A percentile compares a stretch with the other conserved stretches of the same genome.
Evolutionary conservation across 2,797 vertebrate species (phyloP).

Genomic region (Gephyroberyx darwinii): DNA sequence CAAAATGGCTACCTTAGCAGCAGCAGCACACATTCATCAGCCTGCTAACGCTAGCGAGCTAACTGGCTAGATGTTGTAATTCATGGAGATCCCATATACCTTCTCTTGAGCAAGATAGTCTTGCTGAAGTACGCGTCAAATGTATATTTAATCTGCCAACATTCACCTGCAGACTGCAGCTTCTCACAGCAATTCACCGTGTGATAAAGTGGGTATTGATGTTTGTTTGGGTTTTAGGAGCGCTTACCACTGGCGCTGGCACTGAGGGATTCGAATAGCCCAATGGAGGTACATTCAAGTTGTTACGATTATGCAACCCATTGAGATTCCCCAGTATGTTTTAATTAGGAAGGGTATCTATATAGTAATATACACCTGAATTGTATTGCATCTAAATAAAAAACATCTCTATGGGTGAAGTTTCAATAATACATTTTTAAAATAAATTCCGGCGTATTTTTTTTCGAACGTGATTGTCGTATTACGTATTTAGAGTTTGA

Average conservation of each 20-base stretch:
- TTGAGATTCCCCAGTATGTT: conserved; percentile 18
- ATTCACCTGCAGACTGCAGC: conserved; percentile 11
- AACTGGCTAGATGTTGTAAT: conserved; percentile 66
- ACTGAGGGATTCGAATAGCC: conserved; percentile 73
- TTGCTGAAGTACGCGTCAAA: conserved; percentile 11
- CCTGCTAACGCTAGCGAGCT: conserved; percentile 76
- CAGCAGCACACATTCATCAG: conserved; percentile 79
- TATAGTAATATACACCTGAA: background rate
- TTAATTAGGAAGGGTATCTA: background rate
- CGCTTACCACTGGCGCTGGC: conserved; percentile 76
- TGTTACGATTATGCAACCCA: conserved; percentile 59
- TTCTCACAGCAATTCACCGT: conserved; percentile 28
- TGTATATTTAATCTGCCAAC: conserved; percentile 3
- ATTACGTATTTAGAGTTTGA: background rate
- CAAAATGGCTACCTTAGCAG: conserved; percentile 83
- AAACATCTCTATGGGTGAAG: background rate
- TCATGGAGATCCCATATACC: conserved; percentile 52
- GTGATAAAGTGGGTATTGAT: conserved; percentile 29
- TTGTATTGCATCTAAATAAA: background rate
- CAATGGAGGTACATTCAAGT: conserved; percentile 66
- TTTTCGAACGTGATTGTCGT: background rate
- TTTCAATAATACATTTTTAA: background rate
- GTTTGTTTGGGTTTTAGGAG: conserved; percentile 80
- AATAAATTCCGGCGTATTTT: background rate
- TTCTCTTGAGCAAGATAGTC: conserved; percentile 23